Evolutionary conservation across 2,113 vertebrate genomes (phyloP), one percentile per base, ranked within the genome.

Genomic region (Myocastor coypus): DNA sequence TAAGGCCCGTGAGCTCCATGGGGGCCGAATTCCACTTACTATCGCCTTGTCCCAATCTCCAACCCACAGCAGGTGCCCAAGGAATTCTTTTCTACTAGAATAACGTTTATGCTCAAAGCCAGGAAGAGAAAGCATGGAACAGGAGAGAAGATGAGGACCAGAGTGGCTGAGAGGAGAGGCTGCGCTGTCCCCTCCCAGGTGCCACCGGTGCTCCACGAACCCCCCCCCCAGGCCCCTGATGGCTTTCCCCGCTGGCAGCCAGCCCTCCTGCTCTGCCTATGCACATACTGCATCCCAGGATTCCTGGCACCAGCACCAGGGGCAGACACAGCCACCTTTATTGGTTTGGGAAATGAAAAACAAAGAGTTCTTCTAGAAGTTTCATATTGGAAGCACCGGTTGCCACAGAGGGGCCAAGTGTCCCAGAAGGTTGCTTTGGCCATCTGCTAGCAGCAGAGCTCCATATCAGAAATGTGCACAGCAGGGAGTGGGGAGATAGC

Each of bases 391-490:
- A 92, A 96, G 57, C 6, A 2, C n/a, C 13, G 13, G 30, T 83
- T 85, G 73, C 77, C 75, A 68, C 61, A 24, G 26, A 37, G 94
- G 40, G 59, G 73, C 96, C 75, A 85, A 66, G 87, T 95, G 94
- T 83, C 96, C 82, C 94, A n/a, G 83, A 83, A 96, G 96, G 91
- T 87, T 93, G 84, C 68, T 78, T 64, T 87, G 61, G 92, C 96
- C 96, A 95, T 97, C 97, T 97, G 97, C 32, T 96, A 97, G 95
- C 75, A 42, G 57, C 13, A 89, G 84, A 57, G 71, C 30, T 94
- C 95, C 97, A 37, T 4, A 83, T 97, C 66, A 98, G 97, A 92
- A 94, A 90, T 2, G 7, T 64, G 90, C 96, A 96, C 91, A 90
- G 96, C 14, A 0, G 24, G 20, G 0, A 0, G 55, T 16, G 55